These are phyloP conservation scores for Deroptyus accipitrinus DNA, from an alignment of 2,113 vertebrate species.

Conservation along the genomic window DNA sequence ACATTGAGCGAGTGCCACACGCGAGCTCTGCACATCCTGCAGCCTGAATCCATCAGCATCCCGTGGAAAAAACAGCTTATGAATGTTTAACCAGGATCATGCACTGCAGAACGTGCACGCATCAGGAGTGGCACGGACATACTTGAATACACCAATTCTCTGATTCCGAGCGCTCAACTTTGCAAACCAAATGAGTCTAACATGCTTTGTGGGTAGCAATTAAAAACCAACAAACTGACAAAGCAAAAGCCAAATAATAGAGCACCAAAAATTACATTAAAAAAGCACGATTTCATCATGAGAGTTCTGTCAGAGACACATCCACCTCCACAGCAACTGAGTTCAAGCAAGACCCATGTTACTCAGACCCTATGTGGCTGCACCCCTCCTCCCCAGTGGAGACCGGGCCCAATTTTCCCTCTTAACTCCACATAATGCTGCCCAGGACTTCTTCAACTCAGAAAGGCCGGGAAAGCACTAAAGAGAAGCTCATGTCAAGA, in stretches of 20 bases:
- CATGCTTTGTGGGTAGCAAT: background rate
- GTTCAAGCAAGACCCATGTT: fast-evolving
- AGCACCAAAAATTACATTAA: background rate
- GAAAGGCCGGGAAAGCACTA: background rate
- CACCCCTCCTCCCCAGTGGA: fast-evolving
- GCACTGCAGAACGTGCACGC: fast-evolving
- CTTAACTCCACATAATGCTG: background rate
- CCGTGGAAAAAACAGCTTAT: background rate
- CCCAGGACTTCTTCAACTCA: background rate
- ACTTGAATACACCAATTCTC: background rate
- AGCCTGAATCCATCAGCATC: background rate
- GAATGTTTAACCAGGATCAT: fast-evolving
- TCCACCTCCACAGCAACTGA: background rate
- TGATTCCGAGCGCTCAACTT: fast-evolving
- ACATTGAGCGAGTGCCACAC: fast-evolving
- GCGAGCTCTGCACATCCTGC: background rate
- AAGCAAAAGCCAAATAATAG: background rate
- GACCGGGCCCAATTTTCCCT: background rate
- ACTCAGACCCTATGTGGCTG: background rate
- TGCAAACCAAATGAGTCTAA: background rate
- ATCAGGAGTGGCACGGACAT: fast-evolving
- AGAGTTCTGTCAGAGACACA: background rate
- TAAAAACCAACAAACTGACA: background rate
- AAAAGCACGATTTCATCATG: background rate
- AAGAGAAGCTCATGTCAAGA: background rate